Base-by-base conservation (phyloP, 2,888 invertebrate genomes). In the Brenthis daphne region DNA sequence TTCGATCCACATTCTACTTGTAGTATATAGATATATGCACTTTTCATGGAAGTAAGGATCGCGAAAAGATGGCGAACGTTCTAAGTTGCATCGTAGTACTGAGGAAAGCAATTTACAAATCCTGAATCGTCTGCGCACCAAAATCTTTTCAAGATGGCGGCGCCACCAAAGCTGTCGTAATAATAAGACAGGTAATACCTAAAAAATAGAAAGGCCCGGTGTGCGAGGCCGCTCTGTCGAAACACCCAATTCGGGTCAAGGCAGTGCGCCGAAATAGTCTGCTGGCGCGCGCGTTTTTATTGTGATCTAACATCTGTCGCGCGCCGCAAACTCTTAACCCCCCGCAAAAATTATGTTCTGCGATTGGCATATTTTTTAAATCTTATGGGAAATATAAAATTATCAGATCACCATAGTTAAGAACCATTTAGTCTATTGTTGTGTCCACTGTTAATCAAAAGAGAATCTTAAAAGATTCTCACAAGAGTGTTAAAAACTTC, bases 191-290 rank as follows among this genome's bases (percentile, higher is more conserved):
- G 90, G 92, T 92, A 91, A 91, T 91, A 86, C 90, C 90, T 91
- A 92, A 92, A 92, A 92, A 92, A 92, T 92, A 92, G 90, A 90
- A 93, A 92, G 92, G 92, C 91, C 92, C 89, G 90, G 90, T 89
- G 90, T 89, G 86, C 91, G 90, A 92, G 90, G 92, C 87, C 92
- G 90, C 84, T 90, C 88, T 92, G 92, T 89, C 86, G 92, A 92
- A 92, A 92, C 86, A 89, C 86, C 88, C 88, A 85, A 92, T 91
- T 89, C 90, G 80, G 92, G 92, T 92, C 92, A 92, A 92, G 92
- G 92, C 92, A 82, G 90, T 85, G 84, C 87, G 90, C 92, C 92
- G 92, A 92, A 92, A 92, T 92, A 92, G 89, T 91, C 87, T 88
- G 85, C 85, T 88, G 86, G 89, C 88, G 89, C 87, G 88, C 85